Conservation (phyloP, 2,113 vertebrate genomes). For the Thomomys bottae region DNA sequence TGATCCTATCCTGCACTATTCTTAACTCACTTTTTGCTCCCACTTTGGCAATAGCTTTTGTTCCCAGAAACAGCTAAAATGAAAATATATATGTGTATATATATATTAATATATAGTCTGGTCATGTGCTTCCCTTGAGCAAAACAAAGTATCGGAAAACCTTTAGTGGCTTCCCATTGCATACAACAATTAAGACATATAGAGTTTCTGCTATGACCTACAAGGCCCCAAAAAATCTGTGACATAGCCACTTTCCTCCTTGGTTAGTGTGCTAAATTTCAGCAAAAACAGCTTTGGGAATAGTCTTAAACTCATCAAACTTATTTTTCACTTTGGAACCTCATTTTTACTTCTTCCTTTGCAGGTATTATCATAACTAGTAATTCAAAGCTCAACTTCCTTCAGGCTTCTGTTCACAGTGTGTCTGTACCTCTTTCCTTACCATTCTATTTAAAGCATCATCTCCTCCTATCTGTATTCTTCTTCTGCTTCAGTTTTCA, state of each 20-base stretch:
- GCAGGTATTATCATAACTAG: background rate
- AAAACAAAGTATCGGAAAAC: slow-evolving; percentile 1
- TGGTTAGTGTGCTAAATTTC: background rate
- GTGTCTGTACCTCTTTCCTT: background rate
- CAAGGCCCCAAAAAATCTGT: background rate
- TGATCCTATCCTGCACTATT: background rate
- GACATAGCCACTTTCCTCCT: background rate
- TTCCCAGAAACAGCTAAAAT: background rate
- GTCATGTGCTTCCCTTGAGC: background rate
- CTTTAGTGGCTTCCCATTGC: background rate
- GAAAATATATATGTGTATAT: no score
- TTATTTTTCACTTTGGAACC: background rate
- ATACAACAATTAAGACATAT: background rate
- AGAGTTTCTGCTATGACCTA: background rate
- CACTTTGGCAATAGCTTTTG: background rate
- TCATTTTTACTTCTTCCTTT: background rate
- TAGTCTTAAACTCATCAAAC: background rate
- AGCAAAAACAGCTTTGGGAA: background rate
- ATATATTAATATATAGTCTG: background rate
- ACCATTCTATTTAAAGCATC: background rate
- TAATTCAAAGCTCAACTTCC: background rate
- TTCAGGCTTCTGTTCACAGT: background rate
- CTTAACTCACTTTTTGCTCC: background rate
- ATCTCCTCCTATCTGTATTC: background rate
- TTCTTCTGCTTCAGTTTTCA: background rate